Percentiles rank a stretch among this genome's conserved stretches.
Conservation (phyloP, 37 sponge, comb jelly and placozoan species). For the Ianthella basta region DNA sequence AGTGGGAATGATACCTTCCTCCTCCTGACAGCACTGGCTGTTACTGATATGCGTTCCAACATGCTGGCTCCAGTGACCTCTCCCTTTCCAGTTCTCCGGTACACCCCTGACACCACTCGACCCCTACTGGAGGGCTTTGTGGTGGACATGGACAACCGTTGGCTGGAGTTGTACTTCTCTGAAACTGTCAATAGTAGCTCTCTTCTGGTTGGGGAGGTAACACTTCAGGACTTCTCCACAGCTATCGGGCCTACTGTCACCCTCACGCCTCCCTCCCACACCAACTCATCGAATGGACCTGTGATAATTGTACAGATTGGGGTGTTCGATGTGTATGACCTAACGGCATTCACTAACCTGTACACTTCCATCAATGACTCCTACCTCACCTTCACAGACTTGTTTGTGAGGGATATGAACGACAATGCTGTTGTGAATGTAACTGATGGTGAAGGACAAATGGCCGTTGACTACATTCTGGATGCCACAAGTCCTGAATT, state of each 20-base stretch:
- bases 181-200: slow-evolving; percentile 85
- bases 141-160: slow-evolving; percentile 78
- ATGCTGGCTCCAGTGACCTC: slow-evolving; percentile 27
- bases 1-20: slow-evolving; percentile 69
- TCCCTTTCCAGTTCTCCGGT: slow-evolving; percentile 47
- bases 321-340: slow-evolving; percentile 60
- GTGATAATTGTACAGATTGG: slow-evolving; percentile 54
- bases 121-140: slow-evolving; percentile 66
- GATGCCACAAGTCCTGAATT: slow-evolving; percentile 74
- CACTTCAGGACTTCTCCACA: slow-evolving; percentile 63
- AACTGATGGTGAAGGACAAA: slow-evolving; percentile 45
- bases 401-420: slow-evolving; percentile 80
- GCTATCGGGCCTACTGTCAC: slow-evolving; percentile 35
- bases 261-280: slow-evolving; percentile 35
- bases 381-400: slow-evolving; percentile 59
- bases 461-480: slow-evolving; percentile 45
- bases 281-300: slow-evolving; percentile 36
- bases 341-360: slow-evolving; percentile 71
- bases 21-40: slow-evolving; percentile 38
- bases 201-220: slow-evolving; percentile 62
- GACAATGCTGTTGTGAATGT: slow-evolving; percentile 67
- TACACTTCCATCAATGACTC: slow-evolving; percentile 75
- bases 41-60: slow-evolving; percentile 83
- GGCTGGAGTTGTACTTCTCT: slow-evolving; percentile 77
- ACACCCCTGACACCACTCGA: slow-evolving; percentile 68